A percentile compares a stretch with the other conserved stretches of the same genome.
Conservation (phyloP, 2,113 vertebrate genomes). For the Albula goreensis region DNA sequence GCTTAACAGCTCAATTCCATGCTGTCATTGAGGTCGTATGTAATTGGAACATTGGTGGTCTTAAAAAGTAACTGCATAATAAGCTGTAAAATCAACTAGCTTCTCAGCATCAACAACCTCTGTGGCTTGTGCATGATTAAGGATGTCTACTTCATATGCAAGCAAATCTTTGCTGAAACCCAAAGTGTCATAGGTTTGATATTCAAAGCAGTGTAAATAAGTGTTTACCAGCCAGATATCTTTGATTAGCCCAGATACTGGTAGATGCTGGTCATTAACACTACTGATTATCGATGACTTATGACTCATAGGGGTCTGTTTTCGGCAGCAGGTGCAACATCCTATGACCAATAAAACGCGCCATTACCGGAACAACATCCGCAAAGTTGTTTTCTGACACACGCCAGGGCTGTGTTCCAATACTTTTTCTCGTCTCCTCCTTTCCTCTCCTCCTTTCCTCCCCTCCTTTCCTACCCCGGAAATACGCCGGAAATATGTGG, state of each 20-base stretch:
- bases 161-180: background rate
- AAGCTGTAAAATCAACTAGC: slow-evolving; percentile 20
- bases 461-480: too few species aligned
- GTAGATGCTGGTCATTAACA: background rate
- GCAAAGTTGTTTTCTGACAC: too few species aligned
- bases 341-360: too few species aligned
- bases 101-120: slow-evolving; percentile 15
- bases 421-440: too few species aligned
- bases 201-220: slow-evolving; percentile 4
- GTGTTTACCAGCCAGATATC: background rate
- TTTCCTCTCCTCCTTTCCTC: too few species aligned
- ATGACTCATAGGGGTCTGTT: too few species aligned
- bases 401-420: too few species aligned
- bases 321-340: too few species aligned
- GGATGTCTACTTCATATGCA: slow-evolving; percentile 4
- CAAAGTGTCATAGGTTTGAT: background rate
- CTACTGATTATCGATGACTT: slow-evolving; percentile 13
- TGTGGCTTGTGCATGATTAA: slow-evolving; percentile 6
- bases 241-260: slow-evolving; percentile 13
- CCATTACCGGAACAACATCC: too few species aligned
- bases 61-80: background rate
- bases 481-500: too few species aligned
- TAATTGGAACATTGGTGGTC: slow-evolving; percentile 18
- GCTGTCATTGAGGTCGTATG: background rate
- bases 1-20: slow-evolving; percentile 4